These are phyloP conservation scores for Hyperopisus bebe DNA, from an alignment of 2,113 vertebrate species.

Conservation along the genomic window DNA sequence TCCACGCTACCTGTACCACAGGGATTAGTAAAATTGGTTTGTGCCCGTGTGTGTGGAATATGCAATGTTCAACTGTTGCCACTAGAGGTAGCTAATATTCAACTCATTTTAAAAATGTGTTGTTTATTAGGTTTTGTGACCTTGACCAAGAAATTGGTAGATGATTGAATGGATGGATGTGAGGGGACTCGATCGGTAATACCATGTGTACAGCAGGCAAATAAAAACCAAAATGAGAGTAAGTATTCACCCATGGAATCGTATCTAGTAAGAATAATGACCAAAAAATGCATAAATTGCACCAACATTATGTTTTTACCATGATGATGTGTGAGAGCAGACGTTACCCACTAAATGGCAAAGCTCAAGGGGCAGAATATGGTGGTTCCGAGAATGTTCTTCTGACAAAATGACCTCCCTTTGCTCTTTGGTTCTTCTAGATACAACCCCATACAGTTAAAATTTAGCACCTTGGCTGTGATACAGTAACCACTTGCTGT, in stretches of 20 bases:
- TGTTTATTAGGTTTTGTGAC: background rate
- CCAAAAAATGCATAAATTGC: background rate
- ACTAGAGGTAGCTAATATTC: background rate
- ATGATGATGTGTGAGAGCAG: background rate
- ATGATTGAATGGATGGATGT: background rate
- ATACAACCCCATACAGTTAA: background rate
- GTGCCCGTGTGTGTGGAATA: background rate
- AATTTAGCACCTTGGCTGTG: background rate
- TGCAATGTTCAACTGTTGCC: background rate
- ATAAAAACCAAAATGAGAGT: background rate
- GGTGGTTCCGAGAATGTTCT: no score
- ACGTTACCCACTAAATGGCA: background rate
- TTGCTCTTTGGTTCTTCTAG: background rate
- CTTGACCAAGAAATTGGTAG: background rate
- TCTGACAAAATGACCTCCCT: background rate
- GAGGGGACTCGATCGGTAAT: background rate
- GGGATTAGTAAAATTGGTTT: background rate
- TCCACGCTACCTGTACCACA: background rate
- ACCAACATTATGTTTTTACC: background rate
- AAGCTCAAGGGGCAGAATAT: background rate
- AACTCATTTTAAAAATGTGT: background rate
- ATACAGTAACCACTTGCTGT: background rate
- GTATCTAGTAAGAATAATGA: background rate
- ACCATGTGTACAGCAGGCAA: background rate
- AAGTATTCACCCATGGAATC: background rate